Conservation (phyloP, 2,797 vertebrate species). For the Rhinella marina region DNA sequence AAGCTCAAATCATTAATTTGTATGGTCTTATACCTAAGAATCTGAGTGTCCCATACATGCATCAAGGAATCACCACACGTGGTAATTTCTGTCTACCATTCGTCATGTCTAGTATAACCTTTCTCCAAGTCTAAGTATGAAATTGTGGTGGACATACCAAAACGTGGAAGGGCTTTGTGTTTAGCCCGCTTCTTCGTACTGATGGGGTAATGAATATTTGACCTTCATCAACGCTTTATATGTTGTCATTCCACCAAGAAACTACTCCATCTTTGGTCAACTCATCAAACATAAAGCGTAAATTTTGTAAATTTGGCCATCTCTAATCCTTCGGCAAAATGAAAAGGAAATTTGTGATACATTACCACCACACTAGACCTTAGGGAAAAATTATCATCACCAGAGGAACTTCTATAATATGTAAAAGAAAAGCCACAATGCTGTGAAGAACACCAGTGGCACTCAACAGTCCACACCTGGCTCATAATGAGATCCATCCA, state of each 20-base stretch:
- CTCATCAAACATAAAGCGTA: background rate
- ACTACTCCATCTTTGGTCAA: background rate
- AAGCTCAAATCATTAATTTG: background rate
- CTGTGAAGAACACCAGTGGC: too few relatives aligned
- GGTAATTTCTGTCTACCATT: background rate
- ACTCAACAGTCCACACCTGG: too few relatives aligned
- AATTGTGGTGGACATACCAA: background rate
- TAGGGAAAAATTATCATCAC: too few relatives aligned
- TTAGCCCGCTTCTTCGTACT: background rate
- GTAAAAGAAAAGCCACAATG: too few relatives aligned
- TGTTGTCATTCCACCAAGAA: background rate
- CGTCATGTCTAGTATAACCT: background rate
- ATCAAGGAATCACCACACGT: background rate
- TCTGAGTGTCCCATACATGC: too few relatives aligned
- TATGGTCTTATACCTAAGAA: too few relatives aligned
- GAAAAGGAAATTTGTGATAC: too few relatives aligned
- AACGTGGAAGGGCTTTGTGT: too few relatives aligned
- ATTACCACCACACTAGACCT: too few relatives aligned
- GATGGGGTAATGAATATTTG: background rate
- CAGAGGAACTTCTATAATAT: too few relatives aligned
- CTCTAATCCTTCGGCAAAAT: background rate
- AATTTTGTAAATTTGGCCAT: too few relatives aligned
- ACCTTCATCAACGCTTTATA: background rate
- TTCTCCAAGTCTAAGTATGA: background rate
- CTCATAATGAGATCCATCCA: too few relatives aligned